Evolutionary conservation across 1,140 invertebrate species (phyloP), one percentile per base, ranked within the genome.

Genomic region (Myzus persicae): DNA sequence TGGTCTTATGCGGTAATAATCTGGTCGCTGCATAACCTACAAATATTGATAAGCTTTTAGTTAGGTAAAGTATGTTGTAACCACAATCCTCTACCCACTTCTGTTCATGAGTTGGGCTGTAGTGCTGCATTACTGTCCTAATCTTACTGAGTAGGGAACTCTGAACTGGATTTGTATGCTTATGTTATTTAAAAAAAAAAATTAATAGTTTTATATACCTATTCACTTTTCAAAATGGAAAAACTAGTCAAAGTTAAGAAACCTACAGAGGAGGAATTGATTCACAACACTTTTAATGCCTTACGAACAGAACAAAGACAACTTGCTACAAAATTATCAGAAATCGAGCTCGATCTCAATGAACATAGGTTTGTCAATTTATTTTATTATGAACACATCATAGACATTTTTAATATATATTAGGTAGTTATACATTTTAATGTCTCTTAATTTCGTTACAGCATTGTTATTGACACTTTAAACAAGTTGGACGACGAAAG

Each of bases 401-500:
- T 90, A 40, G 38, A n/a, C 42, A 24, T 42, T 82, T n/a, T 92
- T 14, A 38, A 81, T 82, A 38, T 44, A 0, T 8, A n/a, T 76
- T 76, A 3, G 31, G n/a, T 48, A 90, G 31, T 76, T 48, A 90
- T n/a, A 81, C 46, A 87, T 36, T 0, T n/a, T 67, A n/a, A n/a
- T 51, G 36, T 91, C 31, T 91, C 24, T 88, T 93, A 94, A 90
- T 94, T 94, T 94, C 94, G 94, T 96, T 97, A 94, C 95, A 99
- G 99, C 95, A 97, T 99, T 94, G 99, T 99, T 20, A 97, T 99
- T 94, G 98, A 99, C 94, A 99, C 98, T 46, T 95, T 99, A 84
- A 97, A 98, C 95, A 97, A 97, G 91, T 97, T 99, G 7, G 97
- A 98, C 94, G 96, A 96, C 40, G 96, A 97, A 87, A 96, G 98